Percentiles rank a stretch among this genome's conserved stretches.
These are phyloP conservation scores for Adineta ricciae DNA, from an alignment of 2,888 invertebrate species.

Conservation along the genomic window DNA sequence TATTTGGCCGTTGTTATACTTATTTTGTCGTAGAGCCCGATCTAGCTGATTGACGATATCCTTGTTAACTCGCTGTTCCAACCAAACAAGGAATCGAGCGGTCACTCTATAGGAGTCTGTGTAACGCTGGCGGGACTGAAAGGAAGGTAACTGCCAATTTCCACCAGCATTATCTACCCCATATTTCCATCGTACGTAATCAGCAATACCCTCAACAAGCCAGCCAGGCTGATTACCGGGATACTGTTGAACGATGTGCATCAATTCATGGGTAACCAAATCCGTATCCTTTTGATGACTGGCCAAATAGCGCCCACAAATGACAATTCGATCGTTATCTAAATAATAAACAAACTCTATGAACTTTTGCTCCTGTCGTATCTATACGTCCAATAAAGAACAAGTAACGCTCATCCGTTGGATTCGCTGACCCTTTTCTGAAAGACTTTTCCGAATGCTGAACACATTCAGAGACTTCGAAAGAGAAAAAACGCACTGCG, in stretches of 20 bases:
- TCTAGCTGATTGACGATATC: background rate
- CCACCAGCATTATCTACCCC: background rate
- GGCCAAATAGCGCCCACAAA: background rate
- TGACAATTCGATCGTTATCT: too few relatives aligned
- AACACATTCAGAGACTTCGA: too few relatives aligned
- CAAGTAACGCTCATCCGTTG: too few relatives aligned
- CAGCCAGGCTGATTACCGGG: background rate
- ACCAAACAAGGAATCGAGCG: background rate
- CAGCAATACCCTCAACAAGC: background rate
- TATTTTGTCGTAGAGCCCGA: background rate
- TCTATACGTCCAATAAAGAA: too few relatives aligned
- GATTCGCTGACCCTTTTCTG: too few relatives aligned
- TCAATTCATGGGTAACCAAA: background rate
- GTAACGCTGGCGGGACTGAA: background rate
- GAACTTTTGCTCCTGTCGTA: too few relatives aligned
- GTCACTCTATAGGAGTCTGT: background rate
- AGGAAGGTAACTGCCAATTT: background rate
- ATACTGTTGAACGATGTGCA: background rate
- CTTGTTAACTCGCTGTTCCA: background rate
- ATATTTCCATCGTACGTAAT: background rate
- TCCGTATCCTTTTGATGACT: background rate
- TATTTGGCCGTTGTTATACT: background rate
- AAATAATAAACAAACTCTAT: too few relatives aligned
- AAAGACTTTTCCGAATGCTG: too few relatives aligned
- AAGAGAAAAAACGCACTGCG: too few relatives aligned